Evolutionary conservation across 2,888 invertebrate genomes (phyloP).

Genomic region (Bombylius major): DNA sequence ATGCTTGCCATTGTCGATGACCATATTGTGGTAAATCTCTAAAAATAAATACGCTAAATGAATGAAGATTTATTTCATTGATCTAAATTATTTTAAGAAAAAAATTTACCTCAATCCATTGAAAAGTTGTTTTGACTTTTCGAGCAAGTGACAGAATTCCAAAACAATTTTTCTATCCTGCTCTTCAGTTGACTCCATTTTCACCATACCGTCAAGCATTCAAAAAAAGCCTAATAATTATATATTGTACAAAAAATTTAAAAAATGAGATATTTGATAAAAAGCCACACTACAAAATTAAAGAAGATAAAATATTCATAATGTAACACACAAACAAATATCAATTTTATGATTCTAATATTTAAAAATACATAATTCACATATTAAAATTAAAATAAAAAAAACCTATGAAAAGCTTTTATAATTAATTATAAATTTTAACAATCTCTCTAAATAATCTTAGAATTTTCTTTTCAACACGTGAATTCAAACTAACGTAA

Average conservation of each 20-base stretch:
- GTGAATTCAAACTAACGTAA: too few species aligned
- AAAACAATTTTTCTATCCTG: slow-evolving; percentile 84
- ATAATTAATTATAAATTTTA: too few species aligned
- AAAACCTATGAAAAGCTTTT: too few species aligned
- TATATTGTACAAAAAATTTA: neutral
- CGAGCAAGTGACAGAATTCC: slow-evolving; percentile 91
- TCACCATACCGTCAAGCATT: slow-evolving; percentile 45
- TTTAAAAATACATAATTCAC: too few species aligned
- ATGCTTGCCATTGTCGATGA: slow-evolving; percentile 95
- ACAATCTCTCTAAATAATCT: too few species aligned
- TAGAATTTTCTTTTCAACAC: too few species aligned
- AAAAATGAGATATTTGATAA: neutral
- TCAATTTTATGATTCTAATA: too few species aligned
- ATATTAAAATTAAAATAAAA: too few species aligned
- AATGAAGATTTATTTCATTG: neutral
- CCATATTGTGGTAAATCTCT: slow-evolving; percentile 95
- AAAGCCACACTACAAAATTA: too few species aligned
- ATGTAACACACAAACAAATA: too few species aligned
- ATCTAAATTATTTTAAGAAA: neutral
- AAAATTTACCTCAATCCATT: slow-evolving; percentile 72
- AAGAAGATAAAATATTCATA: too few species aligned
- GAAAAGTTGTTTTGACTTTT: slow-evolving; percentile 94
- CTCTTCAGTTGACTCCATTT: slow-evolving; percentile 70
- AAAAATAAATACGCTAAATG: slow-evolving; percentile 23
- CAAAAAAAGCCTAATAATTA: slow-evolving; percentile 2